These are phyloP conservation scores for Rhadina sibilatrix DNA, from an alignment of 2,113 vertebrate species.

Conservation along the genomic window DNA sequence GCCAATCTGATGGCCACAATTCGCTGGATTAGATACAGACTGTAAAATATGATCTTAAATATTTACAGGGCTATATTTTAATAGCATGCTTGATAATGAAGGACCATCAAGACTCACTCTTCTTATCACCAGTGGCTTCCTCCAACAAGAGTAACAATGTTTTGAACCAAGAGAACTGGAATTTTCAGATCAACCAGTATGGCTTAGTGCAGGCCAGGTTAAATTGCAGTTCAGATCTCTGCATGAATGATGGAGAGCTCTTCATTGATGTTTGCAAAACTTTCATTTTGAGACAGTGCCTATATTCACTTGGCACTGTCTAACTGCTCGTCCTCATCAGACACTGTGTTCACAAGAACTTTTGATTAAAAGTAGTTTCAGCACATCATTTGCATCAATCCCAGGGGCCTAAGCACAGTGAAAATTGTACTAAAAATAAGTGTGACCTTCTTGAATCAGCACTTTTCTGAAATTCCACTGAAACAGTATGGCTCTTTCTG, in stretches of 20 bases:
- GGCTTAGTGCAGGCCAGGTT: background rate
- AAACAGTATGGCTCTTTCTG: background rate
- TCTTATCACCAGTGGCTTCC: background rate
- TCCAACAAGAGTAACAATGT: background rate
- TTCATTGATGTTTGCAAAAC: background rate
- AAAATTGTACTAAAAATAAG: conserved; percentile 14
- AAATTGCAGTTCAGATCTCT: background rate
- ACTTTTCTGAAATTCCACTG: background rate
- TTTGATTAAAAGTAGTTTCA: conserved; percentile 15
- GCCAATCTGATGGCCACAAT: background rate
- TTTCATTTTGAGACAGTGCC: background rate
- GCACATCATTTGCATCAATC: background rate
- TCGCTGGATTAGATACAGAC: background rate
- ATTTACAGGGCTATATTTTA: background rate
- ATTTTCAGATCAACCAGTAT: background rate
- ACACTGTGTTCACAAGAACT: background rate
- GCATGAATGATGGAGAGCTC: background rate
- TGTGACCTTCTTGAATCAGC: background rate
- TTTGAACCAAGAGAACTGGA: background rate
- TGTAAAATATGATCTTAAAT: background rate
- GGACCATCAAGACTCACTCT: background rate
- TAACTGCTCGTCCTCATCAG: background rate
- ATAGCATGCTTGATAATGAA: background rate
- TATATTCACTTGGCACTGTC: background rate
- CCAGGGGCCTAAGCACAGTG: background rate